Conservation (phyloP, 2,113 vertebrate species). For the Pachypanchax playfairii region DNA sequence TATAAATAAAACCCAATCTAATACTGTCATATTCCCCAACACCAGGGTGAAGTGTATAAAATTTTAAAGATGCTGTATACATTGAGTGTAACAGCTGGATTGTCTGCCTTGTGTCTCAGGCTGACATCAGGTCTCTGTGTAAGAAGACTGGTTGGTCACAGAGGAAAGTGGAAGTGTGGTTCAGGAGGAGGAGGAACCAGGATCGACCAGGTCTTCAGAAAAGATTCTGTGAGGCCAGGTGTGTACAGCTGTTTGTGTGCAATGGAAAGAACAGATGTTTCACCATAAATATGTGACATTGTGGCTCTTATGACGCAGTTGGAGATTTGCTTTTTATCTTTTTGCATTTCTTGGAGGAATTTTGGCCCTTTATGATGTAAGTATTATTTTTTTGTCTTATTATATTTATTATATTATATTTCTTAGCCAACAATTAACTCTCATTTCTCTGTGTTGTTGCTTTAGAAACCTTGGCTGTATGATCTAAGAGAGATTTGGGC, state of each 20-base stretch:
- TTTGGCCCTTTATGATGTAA: constrained; percentile 89
- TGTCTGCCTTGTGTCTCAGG: constrained; percentile 30
- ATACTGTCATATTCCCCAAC: too few relatives aligned
- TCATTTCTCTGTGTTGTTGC: too few relatives aligned
- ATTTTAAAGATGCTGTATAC: too few relatives aligned
- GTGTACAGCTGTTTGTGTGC: constrained; percentile 5
- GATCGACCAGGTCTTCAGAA: constrained; percentile 58
- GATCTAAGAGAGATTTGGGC: constrained; percentile 89
- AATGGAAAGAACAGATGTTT: neutral
- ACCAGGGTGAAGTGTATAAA: too few relatives aligned
- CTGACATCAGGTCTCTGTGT: constrained; percentile 58
- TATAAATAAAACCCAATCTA: too few relatives aligned
- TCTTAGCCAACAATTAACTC: too few relatives aligned
- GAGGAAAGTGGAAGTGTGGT: constrained; percentile 65
- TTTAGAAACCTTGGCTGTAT: constrained; percentile 94
- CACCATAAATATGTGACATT: constrained; percentile 21
- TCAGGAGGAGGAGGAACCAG: constrained; percentile 71
- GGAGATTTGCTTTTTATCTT: constrained; percentile 91
- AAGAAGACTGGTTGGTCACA: constrained; percentile 72
- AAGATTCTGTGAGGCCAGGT: constrained; percentile 74
- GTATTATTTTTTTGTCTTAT: constrained; percentile 58
- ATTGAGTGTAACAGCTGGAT: too few relatives aligned
- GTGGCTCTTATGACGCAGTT: constrained; percentile 77
- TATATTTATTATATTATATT: neutral
- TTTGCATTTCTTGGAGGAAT: constrained; percentile 83